Percentiles rank a stretch among this genome's conserved stretches.
phyloP scores from a whole-genome alignment of 2,113 vertebrate species.

The Apaloderma vittatum region DNA sequence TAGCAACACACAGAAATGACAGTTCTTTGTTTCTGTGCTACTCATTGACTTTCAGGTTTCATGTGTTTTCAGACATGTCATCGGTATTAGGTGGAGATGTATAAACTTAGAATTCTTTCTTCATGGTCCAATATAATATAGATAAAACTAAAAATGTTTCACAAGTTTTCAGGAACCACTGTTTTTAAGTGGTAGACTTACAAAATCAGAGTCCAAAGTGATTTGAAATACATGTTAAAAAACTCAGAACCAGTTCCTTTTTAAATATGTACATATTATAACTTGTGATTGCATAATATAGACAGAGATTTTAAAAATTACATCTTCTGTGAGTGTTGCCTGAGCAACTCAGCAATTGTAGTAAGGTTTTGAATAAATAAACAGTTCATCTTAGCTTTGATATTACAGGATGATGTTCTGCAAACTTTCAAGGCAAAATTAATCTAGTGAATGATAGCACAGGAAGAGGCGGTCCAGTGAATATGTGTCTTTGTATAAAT shows the following conservation, averaged over 20 bases:
- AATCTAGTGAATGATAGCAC: background rate
- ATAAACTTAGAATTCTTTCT: background rate
- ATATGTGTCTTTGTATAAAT: background rate
- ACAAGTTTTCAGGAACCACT: background rate
- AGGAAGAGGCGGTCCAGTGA: background rate
- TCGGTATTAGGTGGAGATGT: background rate
- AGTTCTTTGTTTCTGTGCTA: background rate
- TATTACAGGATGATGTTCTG: background rate
- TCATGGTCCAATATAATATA: background rate
- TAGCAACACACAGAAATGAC: background rate
- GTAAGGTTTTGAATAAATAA: background rate
- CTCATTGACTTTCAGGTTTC: background rate
- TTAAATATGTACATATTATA: background rate
- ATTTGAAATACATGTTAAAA: background rate
- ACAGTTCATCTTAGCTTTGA: background rate
- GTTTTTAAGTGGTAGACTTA: background rate
- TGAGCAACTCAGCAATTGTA: background rate
- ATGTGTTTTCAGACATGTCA: background rate
- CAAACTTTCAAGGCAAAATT: background rate
- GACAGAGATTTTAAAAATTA: background rate
- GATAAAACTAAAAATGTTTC: background rate
- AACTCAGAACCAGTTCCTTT: background rate
- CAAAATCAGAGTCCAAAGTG: background rate
- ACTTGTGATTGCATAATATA: background rate
- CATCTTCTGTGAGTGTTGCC: background rate